Conservation (phyloP, 2,888 invertebrate species). For the Euclidia mi region DNA sequence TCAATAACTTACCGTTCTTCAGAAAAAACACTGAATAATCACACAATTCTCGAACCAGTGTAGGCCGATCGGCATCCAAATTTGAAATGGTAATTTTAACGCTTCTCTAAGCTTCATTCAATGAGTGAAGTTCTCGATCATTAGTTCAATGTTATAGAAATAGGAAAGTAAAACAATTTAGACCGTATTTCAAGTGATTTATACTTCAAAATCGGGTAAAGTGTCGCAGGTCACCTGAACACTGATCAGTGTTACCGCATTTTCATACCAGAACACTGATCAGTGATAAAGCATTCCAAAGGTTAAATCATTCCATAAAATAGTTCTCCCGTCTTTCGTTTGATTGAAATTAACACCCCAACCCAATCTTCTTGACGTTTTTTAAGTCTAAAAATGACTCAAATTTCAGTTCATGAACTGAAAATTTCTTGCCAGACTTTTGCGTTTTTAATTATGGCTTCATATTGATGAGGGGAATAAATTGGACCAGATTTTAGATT, state of each 20-base stretch:
- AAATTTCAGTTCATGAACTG: slow-evolving; percentile 5
- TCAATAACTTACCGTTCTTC: slow-evolving; percentile 4
- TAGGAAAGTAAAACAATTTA: neutral
- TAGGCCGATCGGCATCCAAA: neutral
- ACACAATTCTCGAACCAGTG: neutral
- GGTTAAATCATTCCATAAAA: too few species aligned
- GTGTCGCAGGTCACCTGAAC: neutral
- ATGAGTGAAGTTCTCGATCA: neutral
- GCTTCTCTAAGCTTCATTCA: neutral
- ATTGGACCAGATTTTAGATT: too few species aligned
- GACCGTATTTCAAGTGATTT: neutral
- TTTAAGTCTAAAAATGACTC: slow-evolving; percentile 21
- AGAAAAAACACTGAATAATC: slow-evolving; percentile 3
- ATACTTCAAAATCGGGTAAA: neutral
- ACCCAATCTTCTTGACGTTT: slow-evolving; percentile 21
- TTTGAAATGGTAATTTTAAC: neutral
- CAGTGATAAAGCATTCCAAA: slow-evolving; percentile 10
- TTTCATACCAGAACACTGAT: slow-evolving; percentile 3
- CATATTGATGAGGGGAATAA: too few species aligned
- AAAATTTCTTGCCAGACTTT: neutral
- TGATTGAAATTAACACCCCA: slow-evolving; percentile 16
- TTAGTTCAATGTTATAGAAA: neutral
- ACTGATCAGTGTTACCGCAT: slow-evolving; percentile 3
- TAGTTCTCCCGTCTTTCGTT: slow-evolving; percentile 16
- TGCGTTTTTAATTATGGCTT: too few species aligned